Evolutionary conservation across 2,888 invertebrate species (phyloP).

Genomic region (Pegoplata infirma): DNA sequence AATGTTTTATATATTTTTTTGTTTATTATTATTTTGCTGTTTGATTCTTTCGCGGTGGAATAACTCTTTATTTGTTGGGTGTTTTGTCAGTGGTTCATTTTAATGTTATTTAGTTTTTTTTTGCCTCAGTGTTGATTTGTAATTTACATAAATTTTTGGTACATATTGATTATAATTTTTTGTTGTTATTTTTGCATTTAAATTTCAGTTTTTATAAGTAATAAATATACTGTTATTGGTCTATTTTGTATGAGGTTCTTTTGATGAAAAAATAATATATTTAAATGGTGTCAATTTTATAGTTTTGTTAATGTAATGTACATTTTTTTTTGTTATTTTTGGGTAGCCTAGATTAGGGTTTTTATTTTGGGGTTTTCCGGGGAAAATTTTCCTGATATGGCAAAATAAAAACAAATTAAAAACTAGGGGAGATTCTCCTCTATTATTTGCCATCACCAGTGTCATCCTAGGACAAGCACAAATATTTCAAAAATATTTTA

Average conservation of each 20-base stretch:
- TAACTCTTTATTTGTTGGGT: constrained; percentile 6
- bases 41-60: constrained; percentile 28
- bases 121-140: constrained; percentile 55
- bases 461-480: no score
- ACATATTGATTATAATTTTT: constrained; percentile 4
- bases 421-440: no score
- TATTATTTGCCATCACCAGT: no score
- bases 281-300: constrained; percentile 48
- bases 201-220: constrained; percentile 22
- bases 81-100: constrained; percentile 31
- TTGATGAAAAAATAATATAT: constrained; percentile 4
- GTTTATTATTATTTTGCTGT: no score
- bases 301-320: constrained; percentile 4
- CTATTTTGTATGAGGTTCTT: constrained; percentile 17
- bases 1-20: constrained; percentile 43
- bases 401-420: no score
- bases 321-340: constrained; percentile 12
- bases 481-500: no score
- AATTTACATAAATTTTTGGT: constrained; percentile 59
- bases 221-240: constrained; percentile 46
- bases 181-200: constrained; percentile 6
- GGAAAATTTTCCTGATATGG: no score
- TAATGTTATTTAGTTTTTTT: constrained; percentile 32
- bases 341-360: background rate
- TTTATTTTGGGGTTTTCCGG: no score